Evolutionary conservation across 2,797 vertebrate species (phyloP).

Genomic region (Ataeniobius toweri): DNA sequence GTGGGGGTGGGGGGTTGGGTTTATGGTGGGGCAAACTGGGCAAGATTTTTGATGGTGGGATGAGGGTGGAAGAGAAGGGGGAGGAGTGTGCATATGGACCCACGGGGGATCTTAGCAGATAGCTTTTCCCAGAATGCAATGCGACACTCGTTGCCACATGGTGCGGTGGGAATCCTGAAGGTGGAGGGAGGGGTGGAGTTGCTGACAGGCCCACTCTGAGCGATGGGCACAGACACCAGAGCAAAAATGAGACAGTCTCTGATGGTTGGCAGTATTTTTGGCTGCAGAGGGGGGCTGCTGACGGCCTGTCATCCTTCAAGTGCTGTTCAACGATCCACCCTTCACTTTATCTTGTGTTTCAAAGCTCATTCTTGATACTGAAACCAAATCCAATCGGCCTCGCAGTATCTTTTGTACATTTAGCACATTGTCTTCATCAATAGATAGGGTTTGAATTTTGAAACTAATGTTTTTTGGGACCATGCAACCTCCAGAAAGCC

Average conservation of each 20-base stretch:
- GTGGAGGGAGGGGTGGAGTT: slow-evolving; percentile 39
- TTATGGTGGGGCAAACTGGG: slow-evolving; percentile 18
- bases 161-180: slow-evolving; percentile 56
- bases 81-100: slow-evolving; percentile 36
- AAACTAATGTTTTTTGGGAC: not conserved
- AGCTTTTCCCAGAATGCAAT: slow-evolving; percentile 73
- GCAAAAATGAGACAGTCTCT: slow-evolving; percentile 50
- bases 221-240: slow-evolving; percentile 52
- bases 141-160: slow-evolving; percentile 68
- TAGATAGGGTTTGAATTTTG: slow-evolving; percentile 24
- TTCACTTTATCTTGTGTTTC: slow-evolving; percentile 39
- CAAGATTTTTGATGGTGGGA: slow-evolving; percentile 35
- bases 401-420: slow-evolving; percentile 9
- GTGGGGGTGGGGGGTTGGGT: slow-evolving; percentile 12
- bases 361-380: slow-evolving; percentile 24
- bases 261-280: slow-evolving; percentile 60
- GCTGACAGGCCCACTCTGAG: slow-evolving; percentile 64
- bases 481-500: not conserved
- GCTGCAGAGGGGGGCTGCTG: slow-evolving; percentile 41
- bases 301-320: slow-evolving; percentile 33
- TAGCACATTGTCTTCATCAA: slow-evolving; percentile 7
- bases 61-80: not conserved
- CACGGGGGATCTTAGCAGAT: slow-evolving; percentile 52
- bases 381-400: slow-evolving; percentile 23
- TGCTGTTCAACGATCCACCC: slow-evolving; percentile 29